Evolutionary conservation across 2,888 invertebrate genomes (phyloP), one percentile per base, ranked within the genome.

Genomic region (Dione vanillae): DNA sequence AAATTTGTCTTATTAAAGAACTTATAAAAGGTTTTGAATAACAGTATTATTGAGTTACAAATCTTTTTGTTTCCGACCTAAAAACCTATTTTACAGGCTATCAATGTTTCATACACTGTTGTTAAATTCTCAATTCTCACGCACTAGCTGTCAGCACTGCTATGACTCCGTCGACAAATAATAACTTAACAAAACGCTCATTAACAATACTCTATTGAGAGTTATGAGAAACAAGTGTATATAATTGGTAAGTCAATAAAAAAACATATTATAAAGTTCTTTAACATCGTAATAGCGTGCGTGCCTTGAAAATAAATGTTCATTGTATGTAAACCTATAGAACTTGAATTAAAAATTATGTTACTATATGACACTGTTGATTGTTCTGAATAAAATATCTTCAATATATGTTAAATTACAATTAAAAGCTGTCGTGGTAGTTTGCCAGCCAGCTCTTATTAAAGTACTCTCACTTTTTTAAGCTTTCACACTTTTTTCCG

Each of bases 91-190:
- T 56, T 16, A 37, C 14, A 37, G 37, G 16, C 54, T 56, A 56
- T 40, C 37, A 56, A 56, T 56, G 56, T 56, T 37, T 56, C 54
- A 56, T 56, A 56, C 6, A 12, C 16, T 40, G 56, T 56, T 61
- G 27, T 62, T 68, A 45, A 52, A 68, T 65, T 67, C 51, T 59
- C 37, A 59, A 59, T 72, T 89, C 89, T 82, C 89, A 89, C 88
- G 85, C 79, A 77, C 78, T 77, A 75, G 78, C 81, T 80, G 82
- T 85, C 87, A 82, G 78, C 87, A 74, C 49, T 76, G 75, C 78
- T 82, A 77, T 87, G 76, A 78, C 74, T 85, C 82, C 74, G 80
- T 88, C 86, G 81, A 77, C 85, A 79, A 72, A 68, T 51, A 71
- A 68, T 71, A 68, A 71, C 65, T 68, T 47, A 68, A 14, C 51